These are phyloP conservation scores for Diplazon laetatorius DNA, from an alignment of 2,888 invertebrate species.

Conservation along the genomic window DNA sequence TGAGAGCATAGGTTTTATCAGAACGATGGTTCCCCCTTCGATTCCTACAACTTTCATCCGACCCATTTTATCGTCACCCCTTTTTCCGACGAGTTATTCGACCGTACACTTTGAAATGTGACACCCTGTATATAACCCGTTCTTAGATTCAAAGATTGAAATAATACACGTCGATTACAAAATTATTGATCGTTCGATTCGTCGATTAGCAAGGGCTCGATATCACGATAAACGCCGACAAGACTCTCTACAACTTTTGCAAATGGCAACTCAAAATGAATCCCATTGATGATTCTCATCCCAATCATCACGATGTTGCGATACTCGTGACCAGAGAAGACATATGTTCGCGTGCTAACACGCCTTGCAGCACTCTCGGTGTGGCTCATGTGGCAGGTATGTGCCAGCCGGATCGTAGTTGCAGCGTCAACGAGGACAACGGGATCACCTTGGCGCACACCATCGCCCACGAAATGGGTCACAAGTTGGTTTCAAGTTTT, in stretches of 20 bases:
- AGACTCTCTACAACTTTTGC: conserved; percentile 93
- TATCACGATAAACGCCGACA: conserved; percentile 91
- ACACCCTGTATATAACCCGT: too few relatives aligned
- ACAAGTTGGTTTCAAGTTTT: conserved; percentile 88
- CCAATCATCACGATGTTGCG: conserved; percentile 95
- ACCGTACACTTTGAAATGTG: too few relatives aligned
- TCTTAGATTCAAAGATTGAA: too few relatives aligned
- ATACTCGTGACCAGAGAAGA: conserved; percentile 90
- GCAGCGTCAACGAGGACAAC: conserved; percentile 88
- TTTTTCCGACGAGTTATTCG: too few relatives aligned
- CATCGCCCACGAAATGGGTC: conserved; percentile 88
- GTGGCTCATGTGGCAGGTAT: conserved; percentile 87
- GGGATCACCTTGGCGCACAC: conserved; percentile 87
- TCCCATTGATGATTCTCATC: conserved; percentile 90
- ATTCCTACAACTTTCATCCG: too few relatives aligned
- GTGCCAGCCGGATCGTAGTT: conserved; percentile 86
- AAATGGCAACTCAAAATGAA: conserved; percentile 88
- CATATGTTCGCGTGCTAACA: conserved; percentile 83
- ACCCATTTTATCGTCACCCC: too few relatives aligned
- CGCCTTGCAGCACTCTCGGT: conserved; percentile 85
- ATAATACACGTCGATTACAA: too few relatives aligned
- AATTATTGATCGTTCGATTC: conserved; percentile 1
- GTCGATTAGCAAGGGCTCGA: conserved; percentile 85
- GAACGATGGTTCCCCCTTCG: too few relatives aligned
- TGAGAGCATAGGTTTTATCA: too few relatives aligned